Base-by-base conservation (phyloP, 2,888 invertebrate species). In the Andrena minutula region DNA sequence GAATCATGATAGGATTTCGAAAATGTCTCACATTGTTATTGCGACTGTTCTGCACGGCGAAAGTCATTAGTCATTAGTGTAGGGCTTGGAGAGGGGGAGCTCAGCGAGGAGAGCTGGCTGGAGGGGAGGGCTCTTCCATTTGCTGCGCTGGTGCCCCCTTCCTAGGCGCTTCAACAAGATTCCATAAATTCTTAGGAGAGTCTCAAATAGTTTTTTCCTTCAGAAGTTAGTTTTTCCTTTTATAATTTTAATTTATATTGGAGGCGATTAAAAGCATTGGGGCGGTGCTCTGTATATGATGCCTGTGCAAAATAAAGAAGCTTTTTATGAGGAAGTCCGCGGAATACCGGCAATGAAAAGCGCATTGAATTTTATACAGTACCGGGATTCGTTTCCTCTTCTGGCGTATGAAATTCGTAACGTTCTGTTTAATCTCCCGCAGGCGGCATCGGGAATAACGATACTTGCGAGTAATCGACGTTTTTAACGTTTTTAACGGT, bases 61-160 rank as follows among this genome's bases (percentile, higher is more conserved):
- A 56, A 73, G 76, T 73, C 58, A 73, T 77, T 73, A 73, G 32
- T 8, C 30, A 64, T 47, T 53, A 53, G 41, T 41, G 41, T 41
- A 12, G 16, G 16, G n/a, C 16, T 26, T 47, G 26, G 58, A 65
- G 35, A 49, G 47, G 30, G 7, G 16, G 64, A 26, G 65, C 35
- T 74, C 63, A 6, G 20, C 47, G 20, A 41, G 47, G 69, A 41
- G 58, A 70, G 20, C 41, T 12, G 41, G 26, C 58, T 47, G 8
- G 26, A n/a, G 75, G 41, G 66, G 49, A 30, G 30, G 65, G 56
- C 41, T 78, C 66, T 78, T 66, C 75, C 77, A 75, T 75, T 78
- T 49, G 56, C 12, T 74, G 64, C 26, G 49, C 60, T 16, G 51
- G 47, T n/a, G 35, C 53, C 28, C 23, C n/a, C 47, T 23, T 30